These are phyloP conservation scores for Tribolium castaneum DNA, from an alignment of 1,140 invertebrate genomes.

Conservation along the genomic window DNA sequence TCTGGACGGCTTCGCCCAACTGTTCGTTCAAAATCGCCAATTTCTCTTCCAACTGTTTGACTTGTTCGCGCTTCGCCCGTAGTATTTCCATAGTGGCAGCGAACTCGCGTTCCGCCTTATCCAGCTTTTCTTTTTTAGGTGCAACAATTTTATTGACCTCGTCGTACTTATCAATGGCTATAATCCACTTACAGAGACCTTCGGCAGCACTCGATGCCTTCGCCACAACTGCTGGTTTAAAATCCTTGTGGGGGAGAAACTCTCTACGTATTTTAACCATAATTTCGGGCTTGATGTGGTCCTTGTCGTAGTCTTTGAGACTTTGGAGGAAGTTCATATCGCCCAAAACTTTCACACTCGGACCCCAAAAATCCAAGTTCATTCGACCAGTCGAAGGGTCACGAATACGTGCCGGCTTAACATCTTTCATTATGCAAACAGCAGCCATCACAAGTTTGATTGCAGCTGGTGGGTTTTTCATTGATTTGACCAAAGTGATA, in stretches of 20 bases:
- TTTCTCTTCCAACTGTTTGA: slow-evolving; percentile 81
- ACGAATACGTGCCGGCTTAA: slow-evolving; percentile 85
- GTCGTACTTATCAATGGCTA: slow-evolving; percentile 94
- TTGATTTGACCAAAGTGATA: slow-evolving; percentile 95
- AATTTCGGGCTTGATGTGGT: slow-evolving; percentile 82
- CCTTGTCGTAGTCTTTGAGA: slow-evolving; percentile 92
- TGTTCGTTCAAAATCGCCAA: slow-evolving; percentile 79
- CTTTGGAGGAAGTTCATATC: slow-evolving; percentile 89
- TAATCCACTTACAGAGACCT: slow-evolving; percentile 93
- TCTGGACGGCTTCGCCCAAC: slow-evolving; percentile 74
- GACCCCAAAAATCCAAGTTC: slow-evolving; percentile 91
- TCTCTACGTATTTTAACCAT: slow-evolving; percentile 89
- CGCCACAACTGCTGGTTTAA: slow-evolving; percentile 87
- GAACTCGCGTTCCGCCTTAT: slow-evolving; percentile 81
- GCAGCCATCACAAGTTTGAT: slow-evolving; percentile 96
- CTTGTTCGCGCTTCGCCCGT: slow-evolving; percentile 79
- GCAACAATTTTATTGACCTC: slow-evolving; percentile 77
- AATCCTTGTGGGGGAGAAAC: slow-evolving; percentile 86
- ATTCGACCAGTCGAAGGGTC: slow-evolving; percentile 83
- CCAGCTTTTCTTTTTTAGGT: slow-evolving; percentile 85
- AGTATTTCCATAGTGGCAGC: slow-evolving; percentile 83
- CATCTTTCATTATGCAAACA: slow-evolving; percentile 87
- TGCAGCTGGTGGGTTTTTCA: slow-evolving; percentile 96
- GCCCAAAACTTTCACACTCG: slow-evolving; percentile 88
- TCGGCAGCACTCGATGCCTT: slow-evolving; percentile 90